Percentiles rank a stretch among this genome's conserved stretches.
These are phyloP conservation scores for Phoronis australis DNA, from an alignment of 2,888 invertebrate species.

Conservation along the genomic window DNA sequence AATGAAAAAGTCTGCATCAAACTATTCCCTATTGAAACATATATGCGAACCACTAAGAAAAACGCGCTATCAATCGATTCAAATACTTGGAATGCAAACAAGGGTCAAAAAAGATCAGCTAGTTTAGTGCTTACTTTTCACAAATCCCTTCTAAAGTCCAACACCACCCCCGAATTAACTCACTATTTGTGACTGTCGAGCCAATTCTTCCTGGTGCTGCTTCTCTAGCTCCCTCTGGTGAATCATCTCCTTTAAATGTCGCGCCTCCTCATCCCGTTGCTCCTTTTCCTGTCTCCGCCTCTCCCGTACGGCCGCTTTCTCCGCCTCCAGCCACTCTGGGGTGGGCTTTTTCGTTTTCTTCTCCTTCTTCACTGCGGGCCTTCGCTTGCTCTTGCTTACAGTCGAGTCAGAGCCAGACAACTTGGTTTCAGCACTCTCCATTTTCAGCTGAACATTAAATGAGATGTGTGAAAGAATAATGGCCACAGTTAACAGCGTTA, in stretches of 20 bases:
- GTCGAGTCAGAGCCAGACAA: no score
- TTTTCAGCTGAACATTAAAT: slow-evolving; percentile 11
- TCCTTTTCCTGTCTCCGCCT: slow-evolving; percentile 4
- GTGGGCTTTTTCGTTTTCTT: not conserved
- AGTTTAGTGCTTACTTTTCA: no score
- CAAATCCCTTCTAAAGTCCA: no score
- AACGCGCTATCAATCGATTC: no score
- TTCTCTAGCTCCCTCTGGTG: not conserved
- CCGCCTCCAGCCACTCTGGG: not conserved
- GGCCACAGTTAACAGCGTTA: no score
- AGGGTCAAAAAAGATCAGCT: no score
- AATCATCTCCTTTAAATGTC: not conserved
- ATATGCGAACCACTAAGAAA: no score
- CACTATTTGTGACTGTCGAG: not conserved
- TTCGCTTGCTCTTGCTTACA: not conserved
- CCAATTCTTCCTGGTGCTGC: not conserved
- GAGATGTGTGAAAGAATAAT: no score
- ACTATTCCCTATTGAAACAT: slow-evolving; percentile 2
- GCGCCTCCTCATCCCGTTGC: not conserved
- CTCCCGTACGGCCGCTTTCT: slow-evolving; percentile 2
- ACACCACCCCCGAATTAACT: no score
- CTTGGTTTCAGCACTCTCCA: slow-evolving; percentile 16
- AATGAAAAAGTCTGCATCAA: not conserved
- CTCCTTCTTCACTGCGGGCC: slow-evolving; percentile 8
- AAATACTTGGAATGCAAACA: no score